Percentiles rank a stretch among this genome's conserved stretches.
Conservation (phyloP, 1,140 invertebrate species). For the Akabosia matsudoensis region DNA sequence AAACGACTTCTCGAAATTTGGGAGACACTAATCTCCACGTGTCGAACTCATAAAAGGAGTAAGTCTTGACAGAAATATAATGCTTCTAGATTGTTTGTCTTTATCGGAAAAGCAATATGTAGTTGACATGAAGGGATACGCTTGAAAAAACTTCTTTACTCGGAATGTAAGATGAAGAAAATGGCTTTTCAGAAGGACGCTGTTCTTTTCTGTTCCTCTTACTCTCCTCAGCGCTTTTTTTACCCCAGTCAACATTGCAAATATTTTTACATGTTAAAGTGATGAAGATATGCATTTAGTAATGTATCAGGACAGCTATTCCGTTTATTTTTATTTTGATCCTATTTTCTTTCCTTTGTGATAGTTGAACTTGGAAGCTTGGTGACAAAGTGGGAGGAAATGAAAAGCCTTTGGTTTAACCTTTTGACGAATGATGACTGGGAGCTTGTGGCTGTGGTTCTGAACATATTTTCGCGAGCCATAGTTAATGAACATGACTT, state of each 20-base stretch:
- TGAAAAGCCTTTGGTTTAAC: slow-evolving; percentile 37
- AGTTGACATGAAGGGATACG: neutral
- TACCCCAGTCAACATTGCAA: no score
- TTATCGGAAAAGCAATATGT: neutral
- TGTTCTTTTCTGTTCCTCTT: no score
- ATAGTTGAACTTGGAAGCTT: slow-evolving; percentile 27
- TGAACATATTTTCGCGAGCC: slow-evolving; percentile 27
- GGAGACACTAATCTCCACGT: neutral
- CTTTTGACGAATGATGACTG: slow-evolving; percentile 37
- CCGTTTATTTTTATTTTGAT: slow-evolving; percentile 24
- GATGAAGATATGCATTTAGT: no score
- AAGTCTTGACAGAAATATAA: neutral
- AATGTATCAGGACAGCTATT: no score
- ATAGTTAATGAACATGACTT: slow-evolving; percentile 26
- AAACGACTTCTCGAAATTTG: slow-evolving; percentile 6
- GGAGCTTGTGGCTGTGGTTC: slow-evolving; percentile 21
- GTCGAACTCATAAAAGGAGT: neutral
- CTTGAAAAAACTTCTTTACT: neutral
- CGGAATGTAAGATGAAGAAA: neutral
- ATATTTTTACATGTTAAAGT: no score
- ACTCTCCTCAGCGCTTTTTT: no score
- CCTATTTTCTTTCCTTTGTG: neutral
- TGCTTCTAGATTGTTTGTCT: neutral
- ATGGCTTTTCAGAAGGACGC: neutral
- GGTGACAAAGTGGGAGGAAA: slow-evolving; percentile 40